Evolutionary conservation across 2,888 invertebrate species (phyloP), one percentile per base, ranked within the genome.

Genomic region (Dascillus cervinus): DNA sequence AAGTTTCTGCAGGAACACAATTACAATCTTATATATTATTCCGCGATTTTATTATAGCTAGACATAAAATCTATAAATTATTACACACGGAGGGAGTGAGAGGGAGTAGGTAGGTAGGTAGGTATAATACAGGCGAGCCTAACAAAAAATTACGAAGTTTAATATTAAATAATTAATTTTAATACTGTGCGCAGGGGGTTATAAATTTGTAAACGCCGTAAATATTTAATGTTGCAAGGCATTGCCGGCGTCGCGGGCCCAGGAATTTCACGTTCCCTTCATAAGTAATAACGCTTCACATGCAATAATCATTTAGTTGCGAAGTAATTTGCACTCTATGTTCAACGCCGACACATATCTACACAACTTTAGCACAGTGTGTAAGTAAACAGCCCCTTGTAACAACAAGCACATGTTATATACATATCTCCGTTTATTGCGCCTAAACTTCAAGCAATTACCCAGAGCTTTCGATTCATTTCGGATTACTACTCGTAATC

Each of bases 151-250:
- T 66, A 66, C 67, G 62, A 65, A 69, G 66, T 70, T 70, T 68
- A 70, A 70, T 69, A 69, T 68, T 71, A 69, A 70, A 71, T 71
- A 70, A 71, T 71, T 71, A 67, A 71, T 70, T 70, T 70, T 69
- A 70, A 70, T 71, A 70, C 68, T 56, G 64, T 52, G 64, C 64
- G 62, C 63, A 57, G 56, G 59, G n/a, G 56, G 60, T 60, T 59
- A 58, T 61, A 59, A 63, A 63, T 63, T 60, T 52, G 54, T 62
- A 59, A 58, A 52, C 51, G 53, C 46, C 45, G 52, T 60, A 52
- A 62, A 63, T 62, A 58, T 58, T 63, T 61, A 51, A 63, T 55
- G 52, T 45, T 49, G 50, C 51, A 54, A 56, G 55, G 56, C 54
- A 55, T 50, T 53, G 54, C 53, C 42, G 50, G 43, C 43, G 44